Evolutionary conservation across 2,888 invertebrate species (phyloP), one percentile per base, ranked within the genome.

Genomic region (Dione vanillae): DNA sequence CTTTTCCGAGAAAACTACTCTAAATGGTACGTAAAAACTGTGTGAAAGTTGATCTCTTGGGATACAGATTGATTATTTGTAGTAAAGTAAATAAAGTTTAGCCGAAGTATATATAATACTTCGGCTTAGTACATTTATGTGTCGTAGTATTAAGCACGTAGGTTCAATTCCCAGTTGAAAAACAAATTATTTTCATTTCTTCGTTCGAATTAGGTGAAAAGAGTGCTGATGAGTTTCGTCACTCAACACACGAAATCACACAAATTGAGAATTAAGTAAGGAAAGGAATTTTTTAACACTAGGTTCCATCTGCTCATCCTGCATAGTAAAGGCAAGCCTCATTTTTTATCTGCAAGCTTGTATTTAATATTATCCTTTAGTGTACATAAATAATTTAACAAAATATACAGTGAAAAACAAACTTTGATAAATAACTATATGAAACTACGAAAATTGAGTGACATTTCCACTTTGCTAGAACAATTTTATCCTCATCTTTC

Each of bases 401-500:
- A 35, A 37, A 56, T 6, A 56, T 20, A 8, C 19, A 58, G 9
- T 0, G 8, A 41, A 20, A 41, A 20, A 11, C 16, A 12, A 19
- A 16, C 9, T 41, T 58, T 12, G 2, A 58, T 20, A 19, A 27
- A 41, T 12, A 58, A 20, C 41, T 20, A 11, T 41, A 19, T 7
- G 20, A 58, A 58, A 19, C 41, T 58, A 58, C 16, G 19, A 19
- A 20, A 41, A 41, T 19, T 58, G 12, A 58, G 58, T 58, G 41
- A 58, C 19, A 41, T 58, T 58, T 58, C 19, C 58, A 58, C 19
- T 41, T 41, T 41, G 8, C 16, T 8, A 3, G 49, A 27, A 14
- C 12, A 41, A 58, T 58, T 40, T 58, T 40, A 58, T 12, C 58
- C 58, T 58, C 58, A 40, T 58, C 41, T 20, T 19, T 14, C 9